These are phyloP conservation scores for Iphiclides podalirius DNA, from an alignment of 2,888 invertebrate species.

Conservation along the genomic window DNA sequence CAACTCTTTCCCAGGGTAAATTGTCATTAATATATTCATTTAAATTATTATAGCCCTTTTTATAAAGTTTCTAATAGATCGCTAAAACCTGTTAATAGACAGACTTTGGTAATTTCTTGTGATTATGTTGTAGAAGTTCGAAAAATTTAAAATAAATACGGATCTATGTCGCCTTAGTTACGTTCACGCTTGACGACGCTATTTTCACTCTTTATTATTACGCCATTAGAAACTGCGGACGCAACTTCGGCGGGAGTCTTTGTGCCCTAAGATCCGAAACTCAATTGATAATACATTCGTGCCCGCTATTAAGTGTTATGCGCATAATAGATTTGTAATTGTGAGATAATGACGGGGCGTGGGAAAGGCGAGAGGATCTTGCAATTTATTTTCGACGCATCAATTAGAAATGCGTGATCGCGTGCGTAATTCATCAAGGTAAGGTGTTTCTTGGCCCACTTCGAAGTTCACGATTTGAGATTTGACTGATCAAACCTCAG, in stretches of 20 bases:
- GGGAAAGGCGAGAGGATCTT: conserved; percentile 45
- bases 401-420: conserved; percentile 48
- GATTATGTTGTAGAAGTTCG: too few species aligned
- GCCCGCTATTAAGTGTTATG: neutral
- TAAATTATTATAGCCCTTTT: too few species aligned
- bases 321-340: conserved; percentile 17
- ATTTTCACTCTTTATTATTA: neutral
- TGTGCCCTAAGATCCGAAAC: neutral
- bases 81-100: too few species aligned
- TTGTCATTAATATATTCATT: too few species aligned
- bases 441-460: neutral
- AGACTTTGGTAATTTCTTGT: too few species aligned
- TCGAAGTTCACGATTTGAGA: neutral
- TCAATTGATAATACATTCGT: neutral
- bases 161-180: too few species aligned
- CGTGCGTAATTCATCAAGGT: neutral
- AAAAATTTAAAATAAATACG: too few species aligned
- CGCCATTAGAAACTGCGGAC: conserved; percentile 19
- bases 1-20: too few species aligned
- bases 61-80: too few species aligned
- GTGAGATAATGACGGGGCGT: conserved; percentile 9
- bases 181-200: too few species aligned
- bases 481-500: too few species aligned
- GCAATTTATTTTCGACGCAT: conserved; percentile 37
- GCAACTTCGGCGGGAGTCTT: conserved; percentile 2